Conservation (phyloP, 2,888 invertebrate genomes). For the Corythucha ciliata region DNA sequence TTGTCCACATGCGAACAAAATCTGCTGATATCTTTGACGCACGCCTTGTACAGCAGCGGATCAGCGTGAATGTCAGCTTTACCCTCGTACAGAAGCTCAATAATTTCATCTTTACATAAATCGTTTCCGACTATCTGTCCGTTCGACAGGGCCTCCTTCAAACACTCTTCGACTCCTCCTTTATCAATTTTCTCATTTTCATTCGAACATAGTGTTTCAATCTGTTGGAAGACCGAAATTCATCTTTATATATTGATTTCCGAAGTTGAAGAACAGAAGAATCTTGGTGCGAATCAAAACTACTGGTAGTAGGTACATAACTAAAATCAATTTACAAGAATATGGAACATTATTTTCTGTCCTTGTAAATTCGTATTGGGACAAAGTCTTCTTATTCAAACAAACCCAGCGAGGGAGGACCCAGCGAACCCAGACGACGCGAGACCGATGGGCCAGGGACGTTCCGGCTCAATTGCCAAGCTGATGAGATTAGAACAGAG, state of each 20-base stretch:
- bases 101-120: slow-evolving; percentile 75
- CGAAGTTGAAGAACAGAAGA: neutral
- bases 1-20: slow-evolving; percentile 70
- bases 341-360: no score
- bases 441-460: no score
- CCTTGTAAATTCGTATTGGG: no score
- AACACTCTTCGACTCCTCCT: slow-evolving; percentile 75
- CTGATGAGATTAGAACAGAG: no score
- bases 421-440: no score
- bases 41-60: slow-evolving; percentile 79
- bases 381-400: no score
- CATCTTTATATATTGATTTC: slow-evolving; percentile 3
- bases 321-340: no score
- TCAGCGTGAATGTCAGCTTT: slow-evolving; percentile 93
- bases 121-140: slow-evolving; percentile 62
- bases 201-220: slow-evolving; percentile 43
- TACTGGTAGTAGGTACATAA: no score
- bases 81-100: slow-evolving; percentile 76
- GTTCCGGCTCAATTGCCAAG: no score
- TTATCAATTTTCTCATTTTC: slow-evolving; percentile 49
- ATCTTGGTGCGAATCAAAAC: neutral
- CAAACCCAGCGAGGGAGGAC: no score
- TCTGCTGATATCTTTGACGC: slow-evolving; percentile 71
- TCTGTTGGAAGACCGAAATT: slow-evolving; percentile 38
- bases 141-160: slow-evolving; percentile 67